phyloP scores from a whole-genome alignment of 2,888 invertebrate genomes.

The Nomada lathburiana region DNA sequence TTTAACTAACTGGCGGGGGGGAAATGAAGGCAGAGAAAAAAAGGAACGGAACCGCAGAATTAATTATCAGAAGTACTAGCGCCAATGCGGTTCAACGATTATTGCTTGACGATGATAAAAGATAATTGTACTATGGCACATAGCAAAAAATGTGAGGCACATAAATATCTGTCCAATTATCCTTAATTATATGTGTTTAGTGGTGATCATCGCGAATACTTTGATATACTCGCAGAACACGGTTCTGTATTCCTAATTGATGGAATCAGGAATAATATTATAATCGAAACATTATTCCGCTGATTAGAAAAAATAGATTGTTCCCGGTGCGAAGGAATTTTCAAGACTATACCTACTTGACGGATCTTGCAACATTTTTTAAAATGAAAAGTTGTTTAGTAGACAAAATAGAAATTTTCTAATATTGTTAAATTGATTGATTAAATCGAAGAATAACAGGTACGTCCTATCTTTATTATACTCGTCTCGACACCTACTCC shows the following conservation, averaged over 20 bases:
- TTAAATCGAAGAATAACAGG: too few species aligned
- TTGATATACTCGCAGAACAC: neutral
- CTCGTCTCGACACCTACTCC: neutral
- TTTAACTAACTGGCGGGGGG: neutral
- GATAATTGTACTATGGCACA: slow-evolving; percentile 18
- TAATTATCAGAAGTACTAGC: slow-evolving; percentile 22
- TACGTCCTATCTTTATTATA: too few species aligned
- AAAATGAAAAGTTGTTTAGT: too few species aligned
- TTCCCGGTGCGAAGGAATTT: too few species aligned
- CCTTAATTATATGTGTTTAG: slow-evolving; percentile 26
- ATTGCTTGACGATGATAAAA: slow-evolving; percentile 32
- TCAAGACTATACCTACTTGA: too few species aligned
- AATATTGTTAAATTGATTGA: too few species aligned
- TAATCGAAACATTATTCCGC: neutral
- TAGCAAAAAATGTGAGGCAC: slow-evolving; percentile 12
- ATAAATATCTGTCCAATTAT: slow-evolving; percentile 25
- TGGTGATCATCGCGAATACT: neutral
- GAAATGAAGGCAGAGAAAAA: neutral
- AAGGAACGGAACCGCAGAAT: neutral
- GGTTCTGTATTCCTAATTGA: slow-evolving; percentile 14
- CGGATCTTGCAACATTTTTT: too few species aligned
- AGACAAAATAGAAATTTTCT: too few species aligned
- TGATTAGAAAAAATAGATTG: neutral
- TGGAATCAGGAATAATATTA: neutral
- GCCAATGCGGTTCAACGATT: slow-evolving; percentile 15